A percentile compares a stretch with the other conserved stretches of the same genome.
Evolutionary conservation across 2,888 invertebrate genomes (phyloP).

Genomic region (Epirrhoe alternata): DNA sequence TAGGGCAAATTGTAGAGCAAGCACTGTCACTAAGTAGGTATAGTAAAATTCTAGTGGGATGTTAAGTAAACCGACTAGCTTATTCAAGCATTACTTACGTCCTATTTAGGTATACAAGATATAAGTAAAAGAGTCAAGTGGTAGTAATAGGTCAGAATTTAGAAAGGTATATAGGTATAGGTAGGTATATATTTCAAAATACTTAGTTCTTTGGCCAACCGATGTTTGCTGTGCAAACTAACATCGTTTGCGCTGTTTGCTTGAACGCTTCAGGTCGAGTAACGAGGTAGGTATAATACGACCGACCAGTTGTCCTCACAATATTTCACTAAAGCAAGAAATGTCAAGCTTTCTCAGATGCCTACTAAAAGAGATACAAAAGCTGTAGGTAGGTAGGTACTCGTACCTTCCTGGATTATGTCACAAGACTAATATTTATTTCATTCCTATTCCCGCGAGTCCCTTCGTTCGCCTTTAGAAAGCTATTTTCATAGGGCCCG

Average conservation of each 20-base stretch:
- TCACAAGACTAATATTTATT: conserved; percentile 1
- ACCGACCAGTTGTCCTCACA: not conserved
- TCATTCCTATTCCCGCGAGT: not conserved
- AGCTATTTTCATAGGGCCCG: not conserved
- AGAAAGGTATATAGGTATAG: not conserved
- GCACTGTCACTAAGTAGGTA: no score
- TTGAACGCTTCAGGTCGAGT: conserved; percentile 17
- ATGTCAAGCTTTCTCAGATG: not conserved
- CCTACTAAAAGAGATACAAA: not conserved
- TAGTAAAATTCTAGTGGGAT: no score
- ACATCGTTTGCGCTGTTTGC: conserved; percentile 29
- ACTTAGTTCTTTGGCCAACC: not conserved
- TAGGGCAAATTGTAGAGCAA: no score
- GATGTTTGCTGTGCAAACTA: conserved; percentile 31
- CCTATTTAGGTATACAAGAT: not conserved
- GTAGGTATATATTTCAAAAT: conserved; percentile 8
- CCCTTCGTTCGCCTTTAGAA: not conserved
- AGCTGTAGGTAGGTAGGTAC: not conserved
- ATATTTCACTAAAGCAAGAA: not conserved
- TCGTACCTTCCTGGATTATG: not conserved
- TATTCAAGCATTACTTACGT: no score
- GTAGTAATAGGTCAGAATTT: not conserved
- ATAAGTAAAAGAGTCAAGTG: not conserved
- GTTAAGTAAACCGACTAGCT: no score
- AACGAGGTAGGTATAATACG: not conserved